Evolutionary conservation across 2,113 vertebrate genomes (phyloP), one percentile per base, ranked within the genome.

Genomic region (Plotosus lineatus): DNA sequence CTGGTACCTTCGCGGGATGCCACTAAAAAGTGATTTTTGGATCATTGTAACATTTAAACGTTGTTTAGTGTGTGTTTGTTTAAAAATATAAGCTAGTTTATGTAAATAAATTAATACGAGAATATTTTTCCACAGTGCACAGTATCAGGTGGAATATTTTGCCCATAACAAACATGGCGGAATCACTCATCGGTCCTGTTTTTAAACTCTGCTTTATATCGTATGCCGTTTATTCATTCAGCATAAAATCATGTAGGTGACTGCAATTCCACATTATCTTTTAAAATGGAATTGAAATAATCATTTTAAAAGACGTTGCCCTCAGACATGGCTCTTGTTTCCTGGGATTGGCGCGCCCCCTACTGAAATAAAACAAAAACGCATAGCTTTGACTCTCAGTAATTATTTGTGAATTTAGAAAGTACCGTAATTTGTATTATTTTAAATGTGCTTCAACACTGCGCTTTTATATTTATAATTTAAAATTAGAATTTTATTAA

Each of bases 121-220:
- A 28, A 28, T 28, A 14, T 51, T 51, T 51, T 26, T 12, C 15
- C 14, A 28, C 14, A 7, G 26, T 3, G 42, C n/a, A 19, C 2
- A 1, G 42, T 4, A 40, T 4, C 9, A 14, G 21, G 19, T 68
- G 3, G 53, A 36, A 58, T 12, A 2, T 38, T 81, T 76, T 69
- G 77, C 84, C 81, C 61, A 58, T 53, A 82, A 78, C 58, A 85
- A 85, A 85, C 23, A 83, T 85, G 84, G 74, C 75, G 23, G 55
- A 53, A 31, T 14, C 17, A 4, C 28, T 26, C 72, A 0, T 14
- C 9, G 17, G 28, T 73, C 17, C n/a, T 61, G 15, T 63, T 23
- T 33, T 23, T 36, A 63, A 33, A 17, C 8, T 5, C 12, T 5
- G 9, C 23, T 56, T 56, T 21, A 78, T 26, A 53, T 65, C 17